Evolutionary conservation across 2,113 vertebrate genomes (phyloP).

Genomic region (Solea senegalensis): DNA sequence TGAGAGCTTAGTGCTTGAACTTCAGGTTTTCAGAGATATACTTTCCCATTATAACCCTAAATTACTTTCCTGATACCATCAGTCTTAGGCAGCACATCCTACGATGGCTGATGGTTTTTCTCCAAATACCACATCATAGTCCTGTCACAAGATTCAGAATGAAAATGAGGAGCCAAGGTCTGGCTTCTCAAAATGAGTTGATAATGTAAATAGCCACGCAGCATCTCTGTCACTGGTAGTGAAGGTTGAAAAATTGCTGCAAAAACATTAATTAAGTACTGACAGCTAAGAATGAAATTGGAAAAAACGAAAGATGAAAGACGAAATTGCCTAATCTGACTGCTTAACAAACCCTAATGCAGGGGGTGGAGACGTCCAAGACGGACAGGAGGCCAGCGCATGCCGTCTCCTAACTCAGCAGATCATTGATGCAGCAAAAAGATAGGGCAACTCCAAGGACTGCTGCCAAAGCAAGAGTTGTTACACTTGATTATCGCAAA

Average conservation of each 20-base stretch:
- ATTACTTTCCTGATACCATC: slow-evolving; percentile 46
- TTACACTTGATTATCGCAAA: slow-evolving; percentile 66
- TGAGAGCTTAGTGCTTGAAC: slow-evolving; percentile 27
- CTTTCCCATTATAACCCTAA: slow-evolving; percentile 38
- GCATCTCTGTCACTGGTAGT: slow-evolving; percentile 54
- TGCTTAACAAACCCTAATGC: slow-evolving; percentile 64
- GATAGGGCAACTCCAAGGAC: slow-evolving; percentile 64
- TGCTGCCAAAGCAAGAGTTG: slow-evolving; percentile 48
- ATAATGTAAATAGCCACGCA: slow-evolving; percentile 58
- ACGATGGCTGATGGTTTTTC: slow-evolving; percentile 26
- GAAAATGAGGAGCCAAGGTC: slow-evolving; percentile 51
- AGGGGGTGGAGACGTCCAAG: slow-evolving; percentile 65
- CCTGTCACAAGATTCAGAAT: slow-evolving; percentile 42
- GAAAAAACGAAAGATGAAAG: slow-evolving; percentile 70
- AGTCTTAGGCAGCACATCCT: slow-evolving; percentile 27
- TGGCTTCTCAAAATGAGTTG: slow-evolving; percentile 45
- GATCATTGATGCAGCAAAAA: slow-evolving; percentile 61
- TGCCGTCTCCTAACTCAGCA: slow-evolving; percentile 45
- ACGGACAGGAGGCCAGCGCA: slow-evolving; percentile 52
- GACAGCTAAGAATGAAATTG: slow-evolving; percentile 66
- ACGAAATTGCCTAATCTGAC: slow-evolving; percentile 61
- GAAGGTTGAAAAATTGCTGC: slow-evolving; percentile 67
- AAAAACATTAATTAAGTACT: slow-evolving; percentile 77
- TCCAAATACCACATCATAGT: slow-evolving; percentile 58
- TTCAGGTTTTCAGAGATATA: slow-evolving; percentile 33